phyloP scores from a whole-genome alignment of 1,140 invertebrate genomes.

The Hylaeus anthracinus region DNA sequence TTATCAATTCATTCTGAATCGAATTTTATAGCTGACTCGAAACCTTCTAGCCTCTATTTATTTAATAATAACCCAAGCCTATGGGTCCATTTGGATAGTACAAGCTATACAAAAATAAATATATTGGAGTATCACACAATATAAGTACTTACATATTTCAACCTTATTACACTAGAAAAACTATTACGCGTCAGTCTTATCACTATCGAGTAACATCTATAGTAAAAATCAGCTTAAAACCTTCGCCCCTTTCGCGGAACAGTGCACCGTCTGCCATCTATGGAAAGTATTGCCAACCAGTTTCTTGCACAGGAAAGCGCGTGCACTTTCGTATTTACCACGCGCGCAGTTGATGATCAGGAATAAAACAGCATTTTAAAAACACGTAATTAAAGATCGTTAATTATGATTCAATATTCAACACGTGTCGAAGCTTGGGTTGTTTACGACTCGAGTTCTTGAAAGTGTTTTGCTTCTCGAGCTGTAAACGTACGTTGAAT shows the following conservation, averaged over 20 bases:
- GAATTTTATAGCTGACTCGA: no score
- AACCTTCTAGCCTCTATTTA: no score
- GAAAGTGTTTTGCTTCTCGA: background rate
- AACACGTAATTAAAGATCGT: background rate
- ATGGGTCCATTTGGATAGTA: no score
- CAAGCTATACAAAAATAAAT: no score
- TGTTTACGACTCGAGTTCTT: background rate
- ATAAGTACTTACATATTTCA: no score
- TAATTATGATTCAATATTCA: background rate
- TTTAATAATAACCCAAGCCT: no score
- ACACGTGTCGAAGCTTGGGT: background rate
- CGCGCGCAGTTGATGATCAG: background rate
- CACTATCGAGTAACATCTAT: no score
- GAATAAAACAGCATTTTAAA: background rate
- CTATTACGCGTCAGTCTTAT: no score
- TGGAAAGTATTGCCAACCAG: slow-evolving; percentile 8
- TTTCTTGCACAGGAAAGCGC: background rate
- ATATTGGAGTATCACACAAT: no score
- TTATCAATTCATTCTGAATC: background rate
- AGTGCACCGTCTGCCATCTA: slow-evolving; percentile 36
- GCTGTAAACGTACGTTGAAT: background rate
- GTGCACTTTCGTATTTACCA: slow-evolving; percentile 11
- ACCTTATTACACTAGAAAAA: no score
- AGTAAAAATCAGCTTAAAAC: background rate
- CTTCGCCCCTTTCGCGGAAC: background rate